Conservation (phyloP, 23 tunicate species). For the Styela plicata region DNA sequence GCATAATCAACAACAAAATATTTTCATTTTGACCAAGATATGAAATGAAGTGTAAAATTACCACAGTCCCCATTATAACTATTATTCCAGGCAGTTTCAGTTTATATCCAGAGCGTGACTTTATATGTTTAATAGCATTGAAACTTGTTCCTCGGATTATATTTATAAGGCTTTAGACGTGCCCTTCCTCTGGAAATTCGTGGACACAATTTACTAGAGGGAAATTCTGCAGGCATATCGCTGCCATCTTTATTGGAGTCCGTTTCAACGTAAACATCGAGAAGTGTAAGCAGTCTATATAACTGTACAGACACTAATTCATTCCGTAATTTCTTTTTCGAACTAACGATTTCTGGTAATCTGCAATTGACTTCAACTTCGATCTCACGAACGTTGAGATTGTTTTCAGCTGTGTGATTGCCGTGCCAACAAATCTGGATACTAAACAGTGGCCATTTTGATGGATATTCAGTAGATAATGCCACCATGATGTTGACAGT, state of each 20-base stretch:
- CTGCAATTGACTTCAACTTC: conserved; percentile 26
- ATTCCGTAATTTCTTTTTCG: conserved; percentile 5
- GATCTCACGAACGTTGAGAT: conserved; percentile 35
- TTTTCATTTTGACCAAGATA: background rate
- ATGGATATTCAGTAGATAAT: conserved; percentile 31
- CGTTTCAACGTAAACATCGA: conserved; percentile 51
- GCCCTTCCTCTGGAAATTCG: conserved; percentile 36
- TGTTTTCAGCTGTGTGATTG: conserved; percentile 26
- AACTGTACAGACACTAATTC: conserved; percentile 11
- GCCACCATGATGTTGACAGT: conserved; percentile 29
- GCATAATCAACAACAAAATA: background rate
- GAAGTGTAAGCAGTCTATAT: conserved; percentile 40
- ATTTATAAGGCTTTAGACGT: conserved; percentile 37
- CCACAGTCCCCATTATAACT: too few species aligned
- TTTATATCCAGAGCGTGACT: background rate
- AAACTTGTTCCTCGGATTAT: conserved; percentile 8
- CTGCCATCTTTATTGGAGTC: conserved; percentile 27
- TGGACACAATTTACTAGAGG: conserved; percentile 32
- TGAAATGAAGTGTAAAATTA: too few species aligned
- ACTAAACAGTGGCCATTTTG: conserved; percentile 28
- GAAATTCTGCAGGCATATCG: conserved; percentile 39
- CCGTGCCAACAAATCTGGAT: conserved; percentile 37
- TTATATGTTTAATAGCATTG: conserved; percentile 18
- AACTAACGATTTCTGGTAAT: background rate
- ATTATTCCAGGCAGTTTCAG: too few species aligned